Evolutionary conservation across 2,797 vertebrate genomes (phyloP), one percentile per base, ranked within the genome.

Genomic region (Botia almorhae): DNA sequence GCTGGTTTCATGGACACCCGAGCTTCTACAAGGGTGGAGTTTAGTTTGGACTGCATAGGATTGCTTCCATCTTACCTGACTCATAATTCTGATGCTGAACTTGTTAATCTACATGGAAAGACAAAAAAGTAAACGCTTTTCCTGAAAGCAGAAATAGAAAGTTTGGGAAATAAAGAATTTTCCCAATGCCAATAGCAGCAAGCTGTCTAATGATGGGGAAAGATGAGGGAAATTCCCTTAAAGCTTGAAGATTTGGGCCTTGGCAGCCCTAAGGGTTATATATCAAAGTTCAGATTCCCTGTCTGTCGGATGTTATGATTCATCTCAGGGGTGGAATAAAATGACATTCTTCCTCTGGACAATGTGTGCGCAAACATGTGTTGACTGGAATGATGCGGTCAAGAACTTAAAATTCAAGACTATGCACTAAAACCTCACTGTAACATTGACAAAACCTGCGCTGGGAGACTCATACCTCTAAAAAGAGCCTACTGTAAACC

Each of bases 261-360:
- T 39, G 19, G 36, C 23, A 4, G 82, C 79, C 83, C 75, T 17
- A 60, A 83, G 86, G 87, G 90, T 91, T 92, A 88, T 91, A 86
- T 88, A 92, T 93, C 88, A 94, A 90, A 93, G 92, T 91, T 93
- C 90, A 93, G 92, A 93, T 93, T 92, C 92, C 90, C 29, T 4
- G 29, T 85, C 88, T 83, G 89, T 92, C 90, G 89, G 91, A 94
- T 93, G 93, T 93, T 93, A 91, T 91, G 91, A 91, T 90, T 92
- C 83, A 88, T 80, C 5, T 72, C 1, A 87, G 85, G 76, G 83
- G 89, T 82, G 79, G 88, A 88, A 79, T 84, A 64, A 76, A 88
- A 78, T 50, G 60, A 74, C 74, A 23, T n/a, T 53, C 73, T 83
- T 74, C 83, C 61, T 74, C 73, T 73, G 83, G 87, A 74, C 85